Evolutionary conservation across 2,113 vertebrate genomes (phyloP).

Genomic region (Nycticorax nycticorax): DNA sequence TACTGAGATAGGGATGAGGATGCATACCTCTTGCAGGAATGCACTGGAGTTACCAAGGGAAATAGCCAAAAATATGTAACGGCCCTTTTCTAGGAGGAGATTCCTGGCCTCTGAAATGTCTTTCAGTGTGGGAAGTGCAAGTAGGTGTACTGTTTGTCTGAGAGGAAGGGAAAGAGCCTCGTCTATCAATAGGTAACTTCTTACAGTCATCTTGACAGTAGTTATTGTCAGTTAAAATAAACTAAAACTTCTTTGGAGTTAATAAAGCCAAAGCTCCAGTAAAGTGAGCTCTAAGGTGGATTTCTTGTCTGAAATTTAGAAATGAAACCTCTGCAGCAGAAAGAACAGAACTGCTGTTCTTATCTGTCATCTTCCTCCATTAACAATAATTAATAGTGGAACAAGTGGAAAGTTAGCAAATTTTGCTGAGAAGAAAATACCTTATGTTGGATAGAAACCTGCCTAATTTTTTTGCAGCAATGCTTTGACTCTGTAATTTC

Average conservation of each 20-base stretch:
- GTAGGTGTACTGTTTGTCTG: neutral
- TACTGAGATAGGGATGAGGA: neutral
- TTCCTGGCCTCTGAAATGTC: neutral
- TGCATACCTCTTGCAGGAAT: neutral
- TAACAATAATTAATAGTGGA: neutral
- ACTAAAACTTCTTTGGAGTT: neutral
- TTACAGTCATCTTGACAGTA: neutral
- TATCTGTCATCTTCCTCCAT: neutral
- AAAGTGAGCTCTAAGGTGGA: neutral
- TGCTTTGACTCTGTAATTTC: neutral
- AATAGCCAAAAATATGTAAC: neutral
- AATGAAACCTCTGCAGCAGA: neutral
- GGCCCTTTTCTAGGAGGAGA: neutral
- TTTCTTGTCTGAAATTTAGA: neutral
- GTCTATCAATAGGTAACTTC: neutral
- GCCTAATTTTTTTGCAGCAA: neutral
- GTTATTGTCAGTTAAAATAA: neutral
- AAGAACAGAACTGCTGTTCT: neutral
- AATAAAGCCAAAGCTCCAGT: neutral
- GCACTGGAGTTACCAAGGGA: neutral
- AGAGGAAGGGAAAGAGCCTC: neutral
- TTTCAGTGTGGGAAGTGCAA: neutral
- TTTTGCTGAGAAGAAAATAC: neutral
- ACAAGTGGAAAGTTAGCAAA: neutral
- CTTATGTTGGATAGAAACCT: neutral